These are phyloP conservation scores for Polia nebulosa DNA, from an alignment of 2,888 invertebrate species.

Conservation along the genomic window DNA sequence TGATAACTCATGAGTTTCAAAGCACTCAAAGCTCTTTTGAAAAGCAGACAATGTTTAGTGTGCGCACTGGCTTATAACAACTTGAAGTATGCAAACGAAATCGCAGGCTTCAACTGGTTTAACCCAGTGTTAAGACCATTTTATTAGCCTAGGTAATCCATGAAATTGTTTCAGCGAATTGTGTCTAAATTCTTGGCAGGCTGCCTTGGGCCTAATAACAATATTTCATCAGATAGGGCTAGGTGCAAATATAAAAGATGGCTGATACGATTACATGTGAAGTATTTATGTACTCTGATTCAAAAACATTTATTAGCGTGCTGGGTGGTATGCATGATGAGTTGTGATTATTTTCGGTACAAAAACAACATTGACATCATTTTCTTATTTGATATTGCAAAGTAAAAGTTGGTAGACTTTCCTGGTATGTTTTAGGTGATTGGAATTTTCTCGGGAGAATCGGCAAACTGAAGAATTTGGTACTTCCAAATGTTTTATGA, in stretches of 20 bases:
- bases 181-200: constrained; percentile 31
- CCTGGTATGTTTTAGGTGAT: too few species aligned
- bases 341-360: constrained; percentile 29
- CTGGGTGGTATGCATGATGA: constrained; percentile 10
- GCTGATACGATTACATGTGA: constrained; percentile 7
- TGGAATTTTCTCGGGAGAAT: too few species aligned
- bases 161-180: constrained; percentile 19
- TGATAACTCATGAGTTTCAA: too few species aligned
- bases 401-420: not conserved
- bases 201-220: constrained; percentile 28
- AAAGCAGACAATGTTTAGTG: not conserved
- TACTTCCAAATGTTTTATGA: too few species aligned
- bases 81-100: not conserved
- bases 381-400: not conserved
- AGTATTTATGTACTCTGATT: constrained; percentile 35
- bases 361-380: constrained; percentile 26
- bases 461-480: too few species aligned
- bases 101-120: not conserved
- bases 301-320: constrained; percentile 9
- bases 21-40: not conserved
- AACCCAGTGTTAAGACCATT: constrained; percentile 8
- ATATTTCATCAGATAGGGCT: constrained; percentile 21
- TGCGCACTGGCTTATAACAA: not conserved
- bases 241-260: constrained; percentile 25
- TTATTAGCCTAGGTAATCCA: constrained; percentile 8